Base-by-base conservation (phyloP, 1,140 invertebrate species). In the Papilio machaon region DNA sequence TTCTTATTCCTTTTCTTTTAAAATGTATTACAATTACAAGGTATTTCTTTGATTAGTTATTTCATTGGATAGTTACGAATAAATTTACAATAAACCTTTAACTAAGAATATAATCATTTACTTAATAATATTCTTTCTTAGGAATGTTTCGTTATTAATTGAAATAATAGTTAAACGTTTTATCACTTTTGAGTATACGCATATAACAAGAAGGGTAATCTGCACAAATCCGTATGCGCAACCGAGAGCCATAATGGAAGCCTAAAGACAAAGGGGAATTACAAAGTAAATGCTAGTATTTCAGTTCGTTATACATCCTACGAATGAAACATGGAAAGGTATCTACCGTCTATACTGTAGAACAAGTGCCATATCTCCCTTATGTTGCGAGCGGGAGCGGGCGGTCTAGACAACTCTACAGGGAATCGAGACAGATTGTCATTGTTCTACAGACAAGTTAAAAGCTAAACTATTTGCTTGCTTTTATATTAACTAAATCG, bases 351-450 rank as follows among this genome's bases (percentile, higher is more conserved):
- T 60, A 60, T 76, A 47, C 52, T 19, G 76, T 30, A 30, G 23
- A 15, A 58, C 77, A 67, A 87, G 81, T 84, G 84, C 77, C 83
- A 84, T 85, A 87, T 89, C 85, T 84, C 83, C 80, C 79, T 81
- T 83, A 80, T 67, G 80, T 85, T 84, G 83, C 80, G 76, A 85
- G 54, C 70, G 83, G 52, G 79, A 85, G 54, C 70, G 83, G 58
- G 79, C 74, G 80, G 82, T 79, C 84, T 76, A 64, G 81, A 83
- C 83, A 85, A 84, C 81, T 85, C 87, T 85, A 81, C 58, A 73
- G 85, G 85, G 87, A 86, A 67, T 81, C 70, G 83, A 83, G 82
- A 87, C 85, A 86, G 80, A 87, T 89, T 85, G 85, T 85, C 83
- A 82, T 86, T 85, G 83, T 85, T 79, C 76, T 79, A 76, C 73